A percentile compares a stretch with the other conserved stretches of the same genome.
Conservation (phyloP, 2,113 vertebrate species). For the Gambusia affinis region DNA sequence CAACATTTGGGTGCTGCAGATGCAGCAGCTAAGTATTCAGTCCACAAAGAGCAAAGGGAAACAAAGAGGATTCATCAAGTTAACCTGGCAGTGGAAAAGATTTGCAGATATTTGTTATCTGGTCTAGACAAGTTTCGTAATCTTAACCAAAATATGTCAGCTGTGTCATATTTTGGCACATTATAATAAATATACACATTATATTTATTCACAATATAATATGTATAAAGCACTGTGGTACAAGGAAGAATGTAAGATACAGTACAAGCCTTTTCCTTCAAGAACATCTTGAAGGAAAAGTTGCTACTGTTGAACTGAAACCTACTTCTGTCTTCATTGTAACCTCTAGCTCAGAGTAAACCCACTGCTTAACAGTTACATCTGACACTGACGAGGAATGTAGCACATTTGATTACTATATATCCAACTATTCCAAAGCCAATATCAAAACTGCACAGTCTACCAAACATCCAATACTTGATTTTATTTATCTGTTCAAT, state of each 20-base stretch:
- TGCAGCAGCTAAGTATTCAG: neutral
- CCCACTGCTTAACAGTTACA: neutral
- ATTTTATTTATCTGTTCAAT: slow-evolving; percentile 16
- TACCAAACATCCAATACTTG: neutral
- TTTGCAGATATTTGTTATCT: neutral
- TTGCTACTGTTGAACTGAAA: neutral
- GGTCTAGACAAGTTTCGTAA: neutral
- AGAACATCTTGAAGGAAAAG: neutral
- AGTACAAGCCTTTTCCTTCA: neutral
- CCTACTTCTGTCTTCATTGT: neutral
- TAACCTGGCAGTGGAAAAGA: neutral
- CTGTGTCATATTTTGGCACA: neutral
- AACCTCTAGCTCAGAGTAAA: neutral
- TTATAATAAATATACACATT: too few species aligned
- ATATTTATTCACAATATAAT: too few species aligned
- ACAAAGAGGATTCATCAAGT: neutral
- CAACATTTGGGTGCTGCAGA: neutral
- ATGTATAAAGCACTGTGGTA: too few species aligned
- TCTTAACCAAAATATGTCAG: neutral
- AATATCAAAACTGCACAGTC: neutral
- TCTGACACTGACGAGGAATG: neutral
- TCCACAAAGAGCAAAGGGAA: neutral
- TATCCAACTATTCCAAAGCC: neutral
- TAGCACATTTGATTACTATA: neutral
- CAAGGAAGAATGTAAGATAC: neutral